Evolutionary conservation across 2,888 invertebrate genomes (phyloP).

Genomic region (Helleia helle): DNA sequence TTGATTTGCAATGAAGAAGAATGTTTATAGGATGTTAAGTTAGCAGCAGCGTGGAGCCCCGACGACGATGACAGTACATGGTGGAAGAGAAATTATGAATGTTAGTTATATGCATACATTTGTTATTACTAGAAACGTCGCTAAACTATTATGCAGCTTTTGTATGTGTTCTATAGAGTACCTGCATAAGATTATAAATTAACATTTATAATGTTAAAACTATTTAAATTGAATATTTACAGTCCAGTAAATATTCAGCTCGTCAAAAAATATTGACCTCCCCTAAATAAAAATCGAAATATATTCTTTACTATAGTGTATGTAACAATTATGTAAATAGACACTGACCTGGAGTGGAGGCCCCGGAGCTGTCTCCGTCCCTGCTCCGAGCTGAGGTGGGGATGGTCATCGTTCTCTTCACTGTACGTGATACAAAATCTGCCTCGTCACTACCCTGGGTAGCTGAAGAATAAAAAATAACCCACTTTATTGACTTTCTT

Average conservation of each 20-base stretch:
- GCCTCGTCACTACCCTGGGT: conserved; percentile 48
- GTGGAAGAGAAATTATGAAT: conserved; percentile 9
- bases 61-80: conserved; percentile 16
- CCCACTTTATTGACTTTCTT: too few relatives aligned
- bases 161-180: too few relatives aligned
- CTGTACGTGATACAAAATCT: conserved; percentile 44
- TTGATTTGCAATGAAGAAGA: not conserved
- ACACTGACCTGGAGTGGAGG: conserved; percentile 55
- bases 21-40: not conserved
- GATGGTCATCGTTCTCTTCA: conserved; percentile 51
- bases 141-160: too few relatives aligned
- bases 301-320: too few relatives aligned
- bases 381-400: conserved; percentile 44
- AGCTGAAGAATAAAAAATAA: conserved; percentile 26
- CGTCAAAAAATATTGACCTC: too few relatives aligned
- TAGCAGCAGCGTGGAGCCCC: conserved; percentile 9
- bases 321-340: too few relatives aligned
- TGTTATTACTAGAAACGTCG: too few relatives aligned
- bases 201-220: too few relatives aligned
- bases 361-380: conserved; percentile 49
- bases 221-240: too few relatives aligned
- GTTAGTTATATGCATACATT: conserved; percentile 5
- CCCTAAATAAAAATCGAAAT: too few relatives aligned
- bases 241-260: too few relatives aligned
- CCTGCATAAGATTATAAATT: too few relatives aligned